Base-by-base conservation (phyloP, 2,888 invertebrate species). In the Strigamia maritima region DNA sequence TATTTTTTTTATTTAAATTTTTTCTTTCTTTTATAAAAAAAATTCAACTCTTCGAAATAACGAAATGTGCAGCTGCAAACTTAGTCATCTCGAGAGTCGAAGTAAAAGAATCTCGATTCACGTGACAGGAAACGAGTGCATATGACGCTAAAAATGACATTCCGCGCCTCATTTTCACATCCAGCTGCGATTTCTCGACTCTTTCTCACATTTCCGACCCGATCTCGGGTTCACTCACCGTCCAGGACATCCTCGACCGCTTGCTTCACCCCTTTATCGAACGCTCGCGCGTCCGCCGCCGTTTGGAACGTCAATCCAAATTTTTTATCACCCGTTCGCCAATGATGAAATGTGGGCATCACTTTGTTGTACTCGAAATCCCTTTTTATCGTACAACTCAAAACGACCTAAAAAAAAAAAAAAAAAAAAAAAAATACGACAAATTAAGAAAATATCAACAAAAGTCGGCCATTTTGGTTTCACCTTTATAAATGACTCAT, bases 341-440 rank as follows among this genome's bases (percentile, higher is more conserved):
- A 98, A 88, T 97, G 97, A 89, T 97, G 97, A 90, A 98, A 98
- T 75, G 97, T 97, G 40, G 98, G 97, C 94, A 97, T 97, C 84
- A 97, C 96, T 89, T 95, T 95, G 88, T 95, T 94, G 89, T 97
- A 97, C 86, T 95, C 94, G 87, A 97, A 94, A 88, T 97, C 97
- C 86, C 94, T 94, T 88, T 95, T 95, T 86, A 97, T 94, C 78
- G 93, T 93, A 90, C 97, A 97, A 87, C 94, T 94, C 83, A 97
- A 90, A 82, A 97, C 94, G 85, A 94, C 93, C 96, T 97, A 88
- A 8, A 82, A 83, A 76, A 82, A 80, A 81, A 74, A 65, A 79
- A 70, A 77, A 77, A 79, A 75, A n/a, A n/a, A n/a, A n/a, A n/a
- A n/a, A n/a, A n/a, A n/a, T n/a, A n/a, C n/a, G n/a, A n/a, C n/a